Evolutionary conservation across 2,888 invertebrate genomes (phyloP).

Genomic region (Cerceris rybyensis): DNA sequence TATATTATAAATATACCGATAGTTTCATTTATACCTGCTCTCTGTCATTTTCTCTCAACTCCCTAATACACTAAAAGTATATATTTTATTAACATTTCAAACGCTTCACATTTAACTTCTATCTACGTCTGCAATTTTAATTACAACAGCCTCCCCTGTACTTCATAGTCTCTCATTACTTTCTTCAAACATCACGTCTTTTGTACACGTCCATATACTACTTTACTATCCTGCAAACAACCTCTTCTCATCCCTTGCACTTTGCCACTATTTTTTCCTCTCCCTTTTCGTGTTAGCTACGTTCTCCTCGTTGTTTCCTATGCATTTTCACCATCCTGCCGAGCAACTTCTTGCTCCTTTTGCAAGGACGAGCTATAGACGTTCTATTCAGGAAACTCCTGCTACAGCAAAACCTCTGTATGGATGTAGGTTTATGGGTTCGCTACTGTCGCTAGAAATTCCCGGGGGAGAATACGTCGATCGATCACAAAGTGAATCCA

Average conservation of each 20-base stretch:
- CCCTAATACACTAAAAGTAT: no score
- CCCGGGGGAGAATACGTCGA: slow-evolving; percentile 29
- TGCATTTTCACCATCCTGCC: slow-evolving; percentile 7
- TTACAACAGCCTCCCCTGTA: no score
- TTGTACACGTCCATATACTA: no score
- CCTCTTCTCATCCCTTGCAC: slow-evolving; percentile 8
- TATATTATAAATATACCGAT: no score
- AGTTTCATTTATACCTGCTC: no score
- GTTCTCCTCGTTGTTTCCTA: not conserved
- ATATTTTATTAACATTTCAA: no score
- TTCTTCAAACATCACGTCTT: no score
- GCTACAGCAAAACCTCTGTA: slow-evolving; percentile 17
- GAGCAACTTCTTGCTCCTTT: slow-evolving; percentile 20
- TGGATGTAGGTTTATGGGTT: slow-evolving; percentile 48
- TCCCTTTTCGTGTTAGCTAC: not conserved
- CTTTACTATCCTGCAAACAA: not conserved
- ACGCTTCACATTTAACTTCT: no score
- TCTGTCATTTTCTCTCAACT: no score
- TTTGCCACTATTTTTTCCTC: slow-evolving; percentile 12
- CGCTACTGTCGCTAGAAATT: slow-evolving; percentile 7
- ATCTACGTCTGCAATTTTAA: no score
- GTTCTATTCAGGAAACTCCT: slow-evolving; percentile 27
- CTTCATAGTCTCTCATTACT: no score
- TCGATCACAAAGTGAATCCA: slow-evolving; percentile 13
- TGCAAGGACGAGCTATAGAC: slow-evolving; percentile 9